phyloP scores from a whole-genome alignment of 2,797 vertebrate genomes.

The Manis crassicaudata region DNA sequence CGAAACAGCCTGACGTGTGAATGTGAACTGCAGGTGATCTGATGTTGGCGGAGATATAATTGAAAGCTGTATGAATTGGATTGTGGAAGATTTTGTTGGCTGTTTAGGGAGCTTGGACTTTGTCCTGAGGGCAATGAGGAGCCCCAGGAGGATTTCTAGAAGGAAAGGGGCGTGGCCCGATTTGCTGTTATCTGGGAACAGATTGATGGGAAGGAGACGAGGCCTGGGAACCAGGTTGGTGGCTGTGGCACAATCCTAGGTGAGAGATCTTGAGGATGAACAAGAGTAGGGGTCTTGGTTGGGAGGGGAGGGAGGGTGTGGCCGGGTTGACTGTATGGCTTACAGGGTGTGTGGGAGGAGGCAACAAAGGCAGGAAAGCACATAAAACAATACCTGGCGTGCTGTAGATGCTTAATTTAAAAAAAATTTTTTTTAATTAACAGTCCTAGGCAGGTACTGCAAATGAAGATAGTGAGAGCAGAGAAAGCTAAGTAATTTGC shows the following conservation, averaged over 20 bases:
- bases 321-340: neutral
- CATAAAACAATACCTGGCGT: too few species aligned
- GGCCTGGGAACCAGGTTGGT: neutral
- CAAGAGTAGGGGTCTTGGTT: neutral
- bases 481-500: neutral
- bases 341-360: neutral
- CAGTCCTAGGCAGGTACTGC: neutral
- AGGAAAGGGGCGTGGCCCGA: neutral
- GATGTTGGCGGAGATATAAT: neutral
- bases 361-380: neutral
- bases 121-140: neutral
- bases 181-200: neutral
- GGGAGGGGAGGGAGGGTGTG: neutral
- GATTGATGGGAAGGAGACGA: neutral
- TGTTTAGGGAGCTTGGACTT: neutral
- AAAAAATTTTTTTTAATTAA: neutral
- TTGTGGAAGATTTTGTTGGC: constrained; percentile 4
- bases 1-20: neutral
- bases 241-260: neutral
- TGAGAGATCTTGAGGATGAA: neutral
- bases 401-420: neutral
- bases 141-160: neutral
- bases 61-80: neutral
- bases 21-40: neutral
- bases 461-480: neutral